A percentile compares a stretch with the other conserved stretches of the same genome.
These are phyloP conservation scores for Erebia aethiops DNA, from an alignment of 2,888 invertebrate genomes.

Conservation along the genomic window DNA sequence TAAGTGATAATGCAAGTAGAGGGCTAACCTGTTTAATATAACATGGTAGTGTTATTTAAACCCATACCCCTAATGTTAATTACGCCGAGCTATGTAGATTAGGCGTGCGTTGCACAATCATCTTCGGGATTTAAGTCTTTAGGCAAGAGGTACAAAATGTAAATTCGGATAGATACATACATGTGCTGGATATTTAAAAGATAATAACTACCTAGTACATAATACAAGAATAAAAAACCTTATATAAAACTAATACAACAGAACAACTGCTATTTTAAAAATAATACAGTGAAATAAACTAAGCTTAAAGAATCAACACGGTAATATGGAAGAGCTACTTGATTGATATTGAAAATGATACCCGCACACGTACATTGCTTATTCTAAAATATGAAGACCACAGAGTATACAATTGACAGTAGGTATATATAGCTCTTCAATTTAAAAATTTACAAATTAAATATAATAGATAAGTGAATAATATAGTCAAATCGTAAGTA, in stretches of 20 bases:
- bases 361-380: conserved; percentile 22
- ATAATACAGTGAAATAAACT: conserved; percentile 1
- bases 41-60: too few relatives aligned
- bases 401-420: conserved; percentile 38
- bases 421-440: conserved; percentile 27
- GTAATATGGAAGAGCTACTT: conserved; percentile 1
- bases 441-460: conserved; percentile 14
- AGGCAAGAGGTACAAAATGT: conserved; percentile 3
- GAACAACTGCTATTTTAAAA: not conserved
- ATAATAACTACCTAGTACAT: not conserved
- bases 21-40: too few relatives aligned
- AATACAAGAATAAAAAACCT: not conserved
- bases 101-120: not conserved
- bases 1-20: too few relatives aligned
- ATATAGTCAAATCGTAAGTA: conserved; percentile 6
- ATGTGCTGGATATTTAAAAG: conserved; percentile 3
- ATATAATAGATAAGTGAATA: conserved; percentile 2
- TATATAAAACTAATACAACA: not conserved
- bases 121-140: conserved; percentile 1
- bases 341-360: conserved; percentile 1
- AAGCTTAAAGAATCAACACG: not conserved
- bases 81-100: not conserved
- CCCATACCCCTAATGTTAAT: too few relatives aligned
- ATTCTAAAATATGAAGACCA: conserved; percentile 35
- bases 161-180: conserved; percentile 11